Base-by-base conservation (phyloP, 2,113 vertebrate species). In the Dryoscopus gambensis region DNA sequence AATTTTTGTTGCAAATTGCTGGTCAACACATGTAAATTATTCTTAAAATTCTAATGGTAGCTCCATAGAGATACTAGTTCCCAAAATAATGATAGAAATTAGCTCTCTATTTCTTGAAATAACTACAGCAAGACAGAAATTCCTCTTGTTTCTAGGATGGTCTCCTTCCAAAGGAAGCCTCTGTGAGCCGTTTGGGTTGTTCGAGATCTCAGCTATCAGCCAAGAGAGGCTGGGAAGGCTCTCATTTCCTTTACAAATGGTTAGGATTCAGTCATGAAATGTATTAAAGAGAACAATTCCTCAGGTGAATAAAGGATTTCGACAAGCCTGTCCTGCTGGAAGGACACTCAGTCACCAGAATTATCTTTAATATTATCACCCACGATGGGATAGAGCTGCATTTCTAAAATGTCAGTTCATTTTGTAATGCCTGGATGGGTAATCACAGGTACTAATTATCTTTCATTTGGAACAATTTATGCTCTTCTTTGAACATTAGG, bases 391-490 rank as follows among this genome's bases (percentile, higher is more conserved):
- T 84, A 92, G 89, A 93, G 86, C 75, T 56, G 90, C 87, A 86
- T 95, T 96, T 93, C 75, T 92, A 52, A 96, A 97, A 97, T 95
- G 95, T 96, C 93, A 96, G 65, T 90, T 91, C 95, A 81, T 73
- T 94, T 57, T 67, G 39, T 11, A 78, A 56, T 94, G 87, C 83
- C 91, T 93, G 6, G 63, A 78, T 94, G 84, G 91, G 84, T 86
- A 95, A 94, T 96, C 71, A 2, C 81, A 88, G 75, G 57, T 75
- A 73, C 68, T 97, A 97, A 97, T 97, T 96, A 90, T 88, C 75
- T 78, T 93, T 82, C 88, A 74, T 73, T 90, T 0, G 1, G 69
- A 90, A 88, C 83, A 97, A 96, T 95, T 96, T 91, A 91, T 74
- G 64, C 82, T 91, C 33, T 91, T 21, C 79, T 68, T 76, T 89